Conservation (phyloP, 64 coral and sea anemone genomes). For the Astreopora myriophthalma region DNA sequence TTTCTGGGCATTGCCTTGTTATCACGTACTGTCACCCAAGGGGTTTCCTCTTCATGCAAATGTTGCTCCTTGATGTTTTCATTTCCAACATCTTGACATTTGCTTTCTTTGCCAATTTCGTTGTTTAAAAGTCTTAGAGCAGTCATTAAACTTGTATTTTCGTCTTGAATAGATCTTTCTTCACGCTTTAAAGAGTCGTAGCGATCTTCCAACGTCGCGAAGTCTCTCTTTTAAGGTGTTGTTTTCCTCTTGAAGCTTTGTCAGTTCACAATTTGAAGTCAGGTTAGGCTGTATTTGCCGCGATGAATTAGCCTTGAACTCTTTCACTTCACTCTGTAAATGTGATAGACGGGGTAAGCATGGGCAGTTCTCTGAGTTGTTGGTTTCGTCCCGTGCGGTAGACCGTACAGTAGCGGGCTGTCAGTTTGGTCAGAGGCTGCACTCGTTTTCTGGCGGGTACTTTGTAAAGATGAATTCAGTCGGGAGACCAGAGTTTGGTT, state of each 20-base stretch:
- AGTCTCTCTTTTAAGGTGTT: too few species aligned
- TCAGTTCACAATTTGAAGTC: not conserved
- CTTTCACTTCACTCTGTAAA: not conserved
- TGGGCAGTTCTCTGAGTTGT: not conserved
- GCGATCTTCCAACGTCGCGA: not conserved
- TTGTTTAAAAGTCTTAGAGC: slow-evolving; percentile 2
- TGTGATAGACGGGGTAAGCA: too few species aligned
- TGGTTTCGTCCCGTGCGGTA: not conserved
- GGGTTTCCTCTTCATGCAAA: slow-evolving; percentile 18
- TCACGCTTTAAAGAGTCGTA: not conserved
- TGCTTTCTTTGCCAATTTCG: not conserved
- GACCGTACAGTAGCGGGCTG: not conserved
- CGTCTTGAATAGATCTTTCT: not conserved
- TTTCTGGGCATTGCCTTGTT: slow-evolving; percentile 24
- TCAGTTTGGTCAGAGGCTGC: not conserved
- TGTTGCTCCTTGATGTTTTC: not conserved
- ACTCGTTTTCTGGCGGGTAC: not conserved
- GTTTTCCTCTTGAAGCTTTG: too few species aligned
- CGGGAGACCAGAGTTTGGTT: not conserved
- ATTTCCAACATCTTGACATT: slow-evolving; percentile 11
- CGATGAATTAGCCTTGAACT: not conserved
- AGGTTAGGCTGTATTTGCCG: not conserved
- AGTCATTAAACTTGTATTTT: not conserved
- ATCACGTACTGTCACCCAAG: not conserved
- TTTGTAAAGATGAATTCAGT: too few species aligned